A percentile compares a stretch with the other conserved stretches of the same genome.
phyloP scores from a whole-genome alignment of 1,140 invertebrate species.

The Leptonema lineaticorne region DNA sequence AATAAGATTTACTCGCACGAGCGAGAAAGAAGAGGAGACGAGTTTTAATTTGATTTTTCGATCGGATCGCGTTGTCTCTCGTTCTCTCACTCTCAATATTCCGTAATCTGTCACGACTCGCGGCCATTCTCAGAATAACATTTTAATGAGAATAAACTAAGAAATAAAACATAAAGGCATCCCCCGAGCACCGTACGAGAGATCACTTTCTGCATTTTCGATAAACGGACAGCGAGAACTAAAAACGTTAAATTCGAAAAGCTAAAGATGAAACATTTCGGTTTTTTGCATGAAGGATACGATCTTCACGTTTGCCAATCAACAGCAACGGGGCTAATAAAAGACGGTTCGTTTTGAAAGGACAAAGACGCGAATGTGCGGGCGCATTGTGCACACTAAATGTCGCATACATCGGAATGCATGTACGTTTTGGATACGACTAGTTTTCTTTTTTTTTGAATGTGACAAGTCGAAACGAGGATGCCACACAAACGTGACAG shows the following conservation, averaged over 20 bases:
- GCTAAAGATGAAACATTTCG: background rate
- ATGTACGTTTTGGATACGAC: no score
- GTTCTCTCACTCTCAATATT: constrained; percentile 22
- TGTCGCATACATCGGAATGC: no score
- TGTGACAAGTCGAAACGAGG: no score
- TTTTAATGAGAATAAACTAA: constrained; percentile 33
- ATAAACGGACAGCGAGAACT: background rate
- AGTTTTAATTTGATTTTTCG: constrained; percentile 33
- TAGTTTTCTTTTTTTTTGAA: no score
- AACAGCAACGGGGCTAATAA: background rate
- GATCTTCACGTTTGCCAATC: background rate
- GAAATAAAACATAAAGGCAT: constrained; percentile 26
- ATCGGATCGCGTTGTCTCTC: constrained; percentile 10
- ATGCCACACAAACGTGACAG: no score
- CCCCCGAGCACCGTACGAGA: background rate
- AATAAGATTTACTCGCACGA: no score
- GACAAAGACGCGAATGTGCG: no score
- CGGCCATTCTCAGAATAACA: constrained; percentile 31
- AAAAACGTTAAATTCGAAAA: background rate
- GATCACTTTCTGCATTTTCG: constrained; percentile 21
- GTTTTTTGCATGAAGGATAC: background rate
- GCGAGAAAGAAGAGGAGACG: constrained; percentile 1
- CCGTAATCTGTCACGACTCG: constrained; percentile 31
- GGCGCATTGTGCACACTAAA: no score
- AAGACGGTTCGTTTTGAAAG: background rate